Conservation (phyloP, 2,888 invertebrate species). For the Ormyrus thymus region DNA sequence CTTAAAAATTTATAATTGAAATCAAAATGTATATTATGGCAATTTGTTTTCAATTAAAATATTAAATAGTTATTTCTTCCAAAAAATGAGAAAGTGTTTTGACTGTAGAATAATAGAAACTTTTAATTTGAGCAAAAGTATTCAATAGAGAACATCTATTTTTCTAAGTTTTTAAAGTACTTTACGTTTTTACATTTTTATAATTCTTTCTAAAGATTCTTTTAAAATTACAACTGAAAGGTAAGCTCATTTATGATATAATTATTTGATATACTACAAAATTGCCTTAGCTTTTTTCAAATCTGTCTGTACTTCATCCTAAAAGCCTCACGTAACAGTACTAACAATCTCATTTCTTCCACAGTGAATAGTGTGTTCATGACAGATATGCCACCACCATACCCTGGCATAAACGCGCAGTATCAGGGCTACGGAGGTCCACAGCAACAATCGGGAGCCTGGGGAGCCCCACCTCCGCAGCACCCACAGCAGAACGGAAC, state of each 20-base stretch:
- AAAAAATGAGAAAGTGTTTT: conserved; percentile 6
- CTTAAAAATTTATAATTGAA: conserved; percentile 17
- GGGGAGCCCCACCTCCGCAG: conserved; percentile 60
- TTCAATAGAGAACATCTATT: not conserved
- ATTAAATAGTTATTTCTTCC: conserved; percentile 42
- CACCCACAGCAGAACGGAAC: conserved; percentile 63
- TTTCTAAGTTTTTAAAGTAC: too few species aligned
- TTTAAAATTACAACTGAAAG: too few species aligned
- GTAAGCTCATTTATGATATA: too few species aligned
- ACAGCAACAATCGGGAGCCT: conserved; percentile 65
- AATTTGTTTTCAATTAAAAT: conserved; percentile 30
- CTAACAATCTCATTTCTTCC: conserved; percentile 12
- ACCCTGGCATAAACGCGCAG: conserved; percentile 86
- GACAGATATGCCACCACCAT: conserved; percentile 94
- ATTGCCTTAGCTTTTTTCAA: not conserved
- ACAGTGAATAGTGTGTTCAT: conserved; percentile 90
- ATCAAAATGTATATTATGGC: conserved; percentile 14
- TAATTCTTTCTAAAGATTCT: too few species aligned
- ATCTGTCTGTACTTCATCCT: not conserved
- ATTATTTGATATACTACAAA: too few species aligned
- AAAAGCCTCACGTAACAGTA: not conserved
- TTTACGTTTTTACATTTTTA: too few species aligned
- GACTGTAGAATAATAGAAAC: conserved; percentile 23
- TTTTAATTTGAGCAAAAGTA: conserved; percentile 30
- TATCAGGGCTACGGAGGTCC: conserved; percentile 72